Evolutionary conservation across 2,113 vertebrate genomes (phyloP).

Genomic region (Perognathus longimembris): DNA sequence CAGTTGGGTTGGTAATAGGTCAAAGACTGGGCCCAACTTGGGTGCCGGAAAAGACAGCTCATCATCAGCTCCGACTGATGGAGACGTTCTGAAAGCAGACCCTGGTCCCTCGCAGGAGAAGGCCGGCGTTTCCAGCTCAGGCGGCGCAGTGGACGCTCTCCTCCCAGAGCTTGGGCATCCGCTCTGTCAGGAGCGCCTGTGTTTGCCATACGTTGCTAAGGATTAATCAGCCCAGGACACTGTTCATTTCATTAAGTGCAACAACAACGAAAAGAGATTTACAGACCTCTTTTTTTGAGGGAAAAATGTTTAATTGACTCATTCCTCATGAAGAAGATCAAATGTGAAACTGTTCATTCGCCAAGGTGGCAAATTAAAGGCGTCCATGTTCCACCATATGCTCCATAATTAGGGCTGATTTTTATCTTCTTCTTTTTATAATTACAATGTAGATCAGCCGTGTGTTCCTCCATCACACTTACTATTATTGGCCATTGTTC

Average conservation of each 20-base stretch:
- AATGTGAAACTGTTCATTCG: neutral
- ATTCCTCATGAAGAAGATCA: neutral
- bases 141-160: neutral
- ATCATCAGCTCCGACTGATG: no score
- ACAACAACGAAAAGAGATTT: neutral
- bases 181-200: neutral
- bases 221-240: neutral
- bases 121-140: fast-evolving
- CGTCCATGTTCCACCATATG: neutral
- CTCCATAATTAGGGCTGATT: conserved; percentile 4
- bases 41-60: no score
- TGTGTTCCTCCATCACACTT: neutral
- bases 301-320: neutral
- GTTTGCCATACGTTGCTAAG: neutral
- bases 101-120: neutral
- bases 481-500: conserved; percentile 22
- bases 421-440: conserved; percentile 4
- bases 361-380: neutral
- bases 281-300: neutral
- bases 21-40: no score
- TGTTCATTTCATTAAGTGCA: neutral
- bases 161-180: no score
- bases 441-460: neutral
- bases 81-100: fast-evolving
- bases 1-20: neutral